A percentile compares a stretch with the other conserved stretches of the same genome.
Conservation (phyloP, 2,888 invertebrate species). For the Acholoe squamosa region DNA sequence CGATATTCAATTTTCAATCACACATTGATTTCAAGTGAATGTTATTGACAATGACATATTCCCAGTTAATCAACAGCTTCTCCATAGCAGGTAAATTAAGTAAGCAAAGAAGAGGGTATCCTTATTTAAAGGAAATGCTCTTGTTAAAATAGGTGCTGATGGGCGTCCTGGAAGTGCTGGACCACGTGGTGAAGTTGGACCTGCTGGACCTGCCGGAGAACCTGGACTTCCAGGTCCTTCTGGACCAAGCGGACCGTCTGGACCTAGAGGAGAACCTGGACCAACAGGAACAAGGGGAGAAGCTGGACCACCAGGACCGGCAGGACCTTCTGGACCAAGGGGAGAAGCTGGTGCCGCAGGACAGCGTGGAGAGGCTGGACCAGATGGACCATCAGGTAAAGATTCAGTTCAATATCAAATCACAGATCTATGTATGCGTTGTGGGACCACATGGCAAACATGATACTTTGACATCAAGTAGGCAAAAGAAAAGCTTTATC, state of each 20-base stretch:
- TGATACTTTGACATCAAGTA: too few relatives aligned
- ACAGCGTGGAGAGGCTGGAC: constrained; percentile 69
- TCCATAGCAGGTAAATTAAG: too few relatives aligned
- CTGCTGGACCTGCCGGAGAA: constrained; percentile 65
- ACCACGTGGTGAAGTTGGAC: constrained; percentile 58
- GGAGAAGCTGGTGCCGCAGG: constrained; percentile 61
- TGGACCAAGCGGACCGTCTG: constrained; percentile 65
- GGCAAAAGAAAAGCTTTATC: too few relatives aligned
- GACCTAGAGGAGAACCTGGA: constrained; percentile 63
- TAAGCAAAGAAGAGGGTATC: too few relatives aligned
- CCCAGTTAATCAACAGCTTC: too few relatives aligned
- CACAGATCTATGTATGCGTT: background rate
- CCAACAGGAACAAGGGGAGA: constrained; percentile 62
- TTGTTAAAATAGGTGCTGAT: constrained; percentile 47
- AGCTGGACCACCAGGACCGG: constrained; percentile 63
- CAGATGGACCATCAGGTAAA: constrained; percentile 73
- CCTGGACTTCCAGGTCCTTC: constrained; percentile 64
- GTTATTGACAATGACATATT: too few relatives aligned
- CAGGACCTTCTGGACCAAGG: constrained; percentile 51
- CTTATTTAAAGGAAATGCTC: too few relatives aligned
- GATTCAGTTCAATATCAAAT: background rate
- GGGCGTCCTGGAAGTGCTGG: constrained; percentile 61
- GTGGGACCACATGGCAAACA: too few relatives aligned
- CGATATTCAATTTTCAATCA: too few relatives aligned
- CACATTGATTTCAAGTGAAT: too few relatives aligned